Conservation (phyloP, 37 sponge, comb jelly and placozoan species). For the Aphrocallistes beatrix region DNA sequence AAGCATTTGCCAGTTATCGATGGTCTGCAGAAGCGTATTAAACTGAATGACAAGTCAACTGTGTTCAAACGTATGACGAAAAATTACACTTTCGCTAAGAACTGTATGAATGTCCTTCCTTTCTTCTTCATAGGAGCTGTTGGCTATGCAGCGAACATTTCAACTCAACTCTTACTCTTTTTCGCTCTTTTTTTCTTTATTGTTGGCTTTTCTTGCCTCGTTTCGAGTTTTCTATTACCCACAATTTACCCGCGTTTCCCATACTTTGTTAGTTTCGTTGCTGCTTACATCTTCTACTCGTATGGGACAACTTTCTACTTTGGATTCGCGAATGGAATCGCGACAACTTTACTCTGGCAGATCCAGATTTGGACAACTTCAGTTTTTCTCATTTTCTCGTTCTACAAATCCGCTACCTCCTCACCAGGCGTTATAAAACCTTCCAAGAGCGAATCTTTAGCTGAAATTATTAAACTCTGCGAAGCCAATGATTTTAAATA, state of each 20-base stretch:
- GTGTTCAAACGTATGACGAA: not conserved
- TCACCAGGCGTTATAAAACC: not conserved
- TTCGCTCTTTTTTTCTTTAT: not conserved
- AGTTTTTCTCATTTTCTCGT: not conserved
- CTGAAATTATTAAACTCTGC: slow-evolving; percentile 27
- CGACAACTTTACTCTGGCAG: not conserved
- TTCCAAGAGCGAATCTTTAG: not conserved
- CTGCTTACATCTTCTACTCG: not conserved
- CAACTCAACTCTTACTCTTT: not conserved
- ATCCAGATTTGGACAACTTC: not conserved
- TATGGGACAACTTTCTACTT: not conserved
- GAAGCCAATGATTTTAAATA: slow-evolving; percentile 41
- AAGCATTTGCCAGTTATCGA: slow-evolving; percentile 4
- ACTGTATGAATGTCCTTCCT: not conserved
- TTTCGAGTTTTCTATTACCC: not conserved
- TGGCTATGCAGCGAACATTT: not conserved
- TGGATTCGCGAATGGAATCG: not conserved
- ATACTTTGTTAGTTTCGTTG: slow-evolving; percentile 6
- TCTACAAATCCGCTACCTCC: not conserved
- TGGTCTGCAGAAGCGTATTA: not conserved
- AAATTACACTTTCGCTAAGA: not conserved
- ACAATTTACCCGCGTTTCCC: slow-evolving; percentile 12
- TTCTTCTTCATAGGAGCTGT: not conserved
- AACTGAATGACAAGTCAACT: not conserved
- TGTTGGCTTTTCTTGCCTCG: not conserved